Percentiles rank a stretch among this genome's conserved stretches.
Conservation (phyloP, 2,888 invertebrate species). For the Scaeva pyrastri region DNA sequence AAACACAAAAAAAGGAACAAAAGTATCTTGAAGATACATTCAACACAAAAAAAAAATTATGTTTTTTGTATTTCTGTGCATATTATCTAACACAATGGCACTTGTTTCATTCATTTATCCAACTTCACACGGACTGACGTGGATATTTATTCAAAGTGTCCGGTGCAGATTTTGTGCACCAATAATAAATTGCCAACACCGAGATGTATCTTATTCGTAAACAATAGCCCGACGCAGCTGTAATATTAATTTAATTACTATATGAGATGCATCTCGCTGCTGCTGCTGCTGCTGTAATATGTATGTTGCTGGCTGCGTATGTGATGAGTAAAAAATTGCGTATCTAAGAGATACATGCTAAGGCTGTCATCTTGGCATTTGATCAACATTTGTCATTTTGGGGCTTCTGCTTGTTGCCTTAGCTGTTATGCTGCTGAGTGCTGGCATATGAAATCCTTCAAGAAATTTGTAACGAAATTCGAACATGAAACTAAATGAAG, state of each 20-base stretch:
- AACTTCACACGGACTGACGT: conserved; percentile 21
- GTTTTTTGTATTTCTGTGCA: not conserved
- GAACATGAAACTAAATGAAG: conserved; percentile 64
- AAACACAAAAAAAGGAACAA: conserved; percentile 25
- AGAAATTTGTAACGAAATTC: conserved; percentile 57
- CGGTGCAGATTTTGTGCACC: conserved; percentile 46
- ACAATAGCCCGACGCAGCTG: conserved; percentile 67
- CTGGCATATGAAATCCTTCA: conserved; percentile 45
- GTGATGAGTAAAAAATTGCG: conserved; percentile 54
- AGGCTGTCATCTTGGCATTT: conserved; percentile 70
- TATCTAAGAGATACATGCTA: conserved; percentile 65
- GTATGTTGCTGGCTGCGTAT: not conserved
- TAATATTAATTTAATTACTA: conserved; percentile 59
- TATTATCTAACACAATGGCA: conserved; percentile 64
- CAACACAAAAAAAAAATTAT: not conserved
- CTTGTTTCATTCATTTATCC: conserved; percentile 74
- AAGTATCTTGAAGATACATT: no score
- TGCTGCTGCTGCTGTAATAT: conserved; percentile 3
- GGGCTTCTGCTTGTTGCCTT: conserved; percentile 40
- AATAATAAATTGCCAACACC: conserved; percentile 61
- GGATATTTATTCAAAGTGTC: conserved; percentile 68
- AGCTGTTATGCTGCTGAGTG: conserved; percentile 15
- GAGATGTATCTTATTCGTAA: conserved; percentile 40
- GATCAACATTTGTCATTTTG: conserved; percentile 74
- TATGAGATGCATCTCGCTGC: conserved; percentile 20